phyloP scores from a whole-genome alignment of 2,113 vertebrate species.

The Salvelinus sp. region DNA sequence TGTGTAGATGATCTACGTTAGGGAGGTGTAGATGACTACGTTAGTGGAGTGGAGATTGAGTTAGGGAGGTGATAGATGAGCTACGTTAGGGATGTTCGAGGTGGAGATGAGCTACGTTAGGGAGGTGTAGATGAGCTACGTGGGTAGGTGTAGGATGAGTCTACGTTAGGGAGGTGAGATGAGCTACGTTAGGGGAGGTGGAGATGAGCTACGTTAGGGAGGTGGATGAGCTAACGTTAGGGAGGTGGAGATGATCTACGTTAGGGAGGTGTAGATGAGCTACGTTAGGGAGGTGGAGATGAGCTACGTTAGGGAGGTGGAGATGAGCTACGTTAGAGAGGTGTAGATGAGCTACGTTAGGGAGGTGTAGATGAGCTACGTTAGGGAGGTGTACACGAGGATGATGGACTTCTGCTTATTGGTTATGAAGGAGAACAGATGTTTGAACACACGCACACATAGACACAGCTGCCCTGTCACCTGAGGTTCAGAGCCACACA shows the following conservation, averaged over 20 bases:
- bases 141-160: too few relatives aligned
- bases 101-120: too few relatives aligned
- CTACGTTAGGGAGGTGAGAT: too few relatives aligned
- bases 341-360: too few relatives aligned
- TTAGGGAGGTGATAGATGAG: not conserved
- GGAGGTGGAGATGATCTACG: slow-evolving; percentile 9
- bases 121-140: not conserved
- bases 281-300: not conserved
- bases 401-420: not conserved
- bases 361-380: not conserved
- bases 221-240: too few relatives aligned
- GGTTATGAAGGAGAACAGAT: slow-evolving; percentile 13
- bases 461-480: not conserved
- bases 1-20: not conserved
- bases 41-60: not conserved
- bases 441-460: slow-evolving; percentile 2
- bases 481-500: too few relatives aligned
- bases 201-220: too few relatives aligned
- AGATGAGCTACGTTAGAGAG: not conserved
- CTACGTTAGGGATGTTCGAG: not conserved
- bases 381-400: slow-evolving; percentile 19
- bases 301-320: not conserved
- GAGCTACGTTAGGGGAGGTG: too few relatives aligned
- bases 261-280: not conserved
- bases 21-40: not conserved